Conservation (phyloP, 2,888 invertebrate species). For the Drosophila neutralis region DNA sequence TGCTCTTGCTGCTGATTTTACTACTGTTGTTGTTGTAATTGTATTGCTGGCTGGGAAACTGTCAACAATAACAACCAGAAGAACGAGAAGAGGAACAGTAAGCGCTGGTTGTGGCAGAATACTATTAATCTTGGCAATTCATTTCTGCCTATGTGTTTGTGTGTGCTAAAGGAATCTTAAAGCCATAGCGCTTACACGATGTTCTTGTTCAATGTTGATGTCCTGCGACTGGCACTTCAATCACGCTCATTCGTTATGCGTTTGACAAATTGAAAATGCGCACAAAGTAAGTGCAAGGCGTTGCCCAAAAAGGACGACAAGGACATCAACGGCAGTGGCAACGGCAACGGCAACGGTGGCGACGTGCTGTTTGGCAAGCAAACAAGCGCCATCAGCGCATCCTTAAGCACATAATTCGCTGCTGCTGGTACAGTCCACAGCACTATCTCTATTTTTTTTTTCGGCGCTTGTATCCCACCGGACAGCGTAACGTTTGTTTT, state of each 20-base stretch:
- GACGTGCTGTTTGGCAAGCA: constrained; percentile 69
- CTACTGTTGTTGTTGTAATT: constrained; percentile 68
- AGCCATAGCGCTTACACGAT: constrained; percentile 23
- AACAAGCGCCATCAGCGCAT: constrained; percentile 66
- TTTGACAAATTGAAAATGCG: constrained; percentile 79
- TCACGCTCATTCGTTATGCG: constrained; percentile 77
- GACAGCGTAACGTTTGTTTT: constrained; percentile 15
- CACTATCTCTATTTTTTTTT: constrained; percentile 24
- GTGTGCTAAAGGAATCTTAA: constrained; percentile 34
- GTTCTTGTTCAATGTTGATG: constrained; percentile 16
- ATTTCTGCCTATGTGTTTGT: constrained; percentile 15
- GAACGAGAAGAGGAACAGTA: constrained; percentile 10
- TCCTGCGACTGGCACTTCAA: constrained; percentile 72
- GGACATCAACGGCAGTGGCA: constrained; percentile 2
- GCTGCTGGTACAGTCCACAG: constrained; percentile 13
- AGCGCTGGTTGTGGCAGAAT: constrained; percentile 41
- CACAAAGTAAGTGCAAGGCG: constrained; percentile 64
- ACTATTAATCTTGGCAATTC: constrained; percentile 81
- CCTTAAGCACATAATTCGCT: constrained; percentile 65
- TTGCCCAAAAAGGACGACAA: constrained; percentile 26
- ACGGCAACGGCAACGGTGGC: neutral
- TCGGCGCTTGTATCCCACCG: constrained; percentile 8
- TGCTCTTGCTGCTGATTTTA: constrained; percentile 14
- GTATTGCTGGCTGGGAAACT: constrained; percentile 68
- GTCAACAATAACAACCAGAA: constrained; percentile 63